Evolutionary conservation across 2,797 vertebrate species (phyloP).

Genomic region (Paramormyrops hopkinsi): DNA sequence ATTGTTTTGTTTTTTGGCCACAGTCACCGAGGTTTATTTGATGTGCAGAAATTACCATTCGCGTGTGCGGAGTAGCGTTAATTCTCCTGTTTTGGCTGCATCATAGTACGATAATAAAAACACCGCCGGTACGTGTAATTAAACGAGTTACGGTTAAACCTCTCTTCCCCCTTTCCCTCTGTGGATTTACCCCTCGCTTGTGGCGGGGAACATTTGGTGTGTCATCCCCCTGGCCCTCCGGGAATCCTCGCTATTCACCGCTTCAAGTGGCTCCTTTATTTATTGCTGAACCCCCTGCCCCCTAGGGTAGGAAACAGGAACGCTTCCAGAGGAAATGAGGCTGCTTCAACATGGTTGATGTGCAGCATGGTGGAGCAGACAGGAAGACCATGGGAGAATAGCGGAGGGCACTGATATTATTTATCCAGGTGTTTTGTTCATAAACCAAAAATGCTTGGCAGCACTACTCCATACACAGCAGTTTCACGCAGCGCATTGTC

Average conservation of each 20-base stretch:
- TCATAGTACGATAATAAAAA: not conserved
- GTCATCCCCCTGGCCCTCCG: not conserved
- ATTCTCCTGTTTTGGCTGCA: not conserved
- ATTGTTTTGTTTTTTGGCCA: not conserved
- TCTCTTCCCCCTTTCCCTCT: not conserved
- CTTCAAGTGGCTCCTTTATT: not conserved
- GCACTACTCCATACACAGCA: not conserved
- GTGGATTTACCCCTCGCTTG: conserved; percentile 18
- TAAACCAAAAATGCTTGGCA: not conserved
- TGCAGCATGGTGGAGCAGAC: not conserved
- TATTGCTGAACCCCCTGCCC: not conserved
- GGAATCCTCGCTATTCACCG: not conserved
- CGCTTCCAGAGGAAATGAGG: not conserved
- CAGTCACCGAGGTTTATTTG: not conserved
- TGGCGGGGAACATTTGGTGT: not conserved
- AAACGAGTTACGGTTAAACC: not conserved
- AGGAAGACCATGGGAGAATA: not conserved
- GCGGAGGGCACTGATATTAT: not conserved
- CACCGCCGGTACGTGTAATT: conserved; percentile 4
- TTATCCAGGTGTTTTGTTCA: not conserved
- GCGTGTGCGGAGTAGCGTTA: not conserved
- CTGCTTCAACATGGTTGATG: not conserved
- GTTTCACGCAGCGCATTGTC: not conserved
- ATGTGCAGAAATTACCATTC: not conserved
- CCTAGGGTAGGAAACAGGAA: not conserved